These are phyloP conservation scores for Berghia stephanieae DNA, from an alignment of 1,140 invertebrate species.

Conservation along the genomic window DNA sequence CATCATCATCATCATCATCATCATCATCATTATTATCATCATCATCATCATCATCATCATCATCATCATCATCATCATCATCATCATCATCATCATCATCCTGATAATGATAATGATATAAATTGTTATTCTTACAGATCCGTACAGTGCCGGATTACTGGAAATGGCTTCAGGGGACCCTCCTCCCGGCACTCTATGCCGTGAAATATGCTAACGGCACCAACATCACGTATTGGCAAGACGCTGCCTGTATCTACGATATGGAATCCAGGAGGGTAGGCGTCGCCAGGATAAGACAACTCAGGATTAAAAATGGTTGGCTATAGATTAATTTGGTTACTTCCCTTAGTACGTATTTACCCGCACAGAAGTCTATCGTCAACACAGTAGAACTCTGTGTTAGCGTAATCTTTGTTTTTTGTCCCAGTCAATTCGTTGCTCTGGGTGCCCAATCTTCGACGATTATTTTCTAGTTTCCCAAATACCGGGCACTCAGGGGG, in stretches of 20 bases:
- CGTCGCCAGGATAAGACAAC: conserved; percentile 59
- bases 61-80: neutral
- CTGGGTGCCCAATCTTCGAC: no score
- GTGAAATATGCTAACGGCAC: conserved; percentile 58
- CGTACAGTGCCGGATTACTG: conserved; percentile 51
- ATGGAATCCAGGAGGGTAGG: conserved; percentile 58
- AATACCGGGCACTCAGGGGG: no score
- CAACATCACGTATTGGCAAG: conserved; percentile 57
- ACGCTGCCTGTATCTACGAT: conserved; percentile 58
- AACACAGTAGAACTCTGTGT: no score
- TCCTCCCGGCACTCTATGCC: conserved; percentile 60
- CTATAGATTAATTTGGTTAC: neutral
- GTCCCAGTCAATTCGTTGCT: no score
- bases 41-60: no score
- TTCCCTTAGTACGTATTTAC: no score
- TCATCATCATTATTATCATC: no score
- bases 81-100: no score
- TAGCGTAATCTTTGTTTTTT: neutral
- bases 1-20: no score
- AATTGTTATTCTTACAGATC: conserved; percentile 43
- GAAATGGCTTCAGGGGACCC: conserved; percentile 55
- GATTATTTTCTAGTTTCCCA: no score
- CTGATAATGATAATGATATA: no score
- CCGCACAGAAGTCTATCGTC: no score
- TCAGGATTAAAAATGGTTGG: conserved; percentile 63